Evolutionary conservation across 1,140 invertebrate species (phyloP).

Genomic region (Nasonia longicornis): DNA sequence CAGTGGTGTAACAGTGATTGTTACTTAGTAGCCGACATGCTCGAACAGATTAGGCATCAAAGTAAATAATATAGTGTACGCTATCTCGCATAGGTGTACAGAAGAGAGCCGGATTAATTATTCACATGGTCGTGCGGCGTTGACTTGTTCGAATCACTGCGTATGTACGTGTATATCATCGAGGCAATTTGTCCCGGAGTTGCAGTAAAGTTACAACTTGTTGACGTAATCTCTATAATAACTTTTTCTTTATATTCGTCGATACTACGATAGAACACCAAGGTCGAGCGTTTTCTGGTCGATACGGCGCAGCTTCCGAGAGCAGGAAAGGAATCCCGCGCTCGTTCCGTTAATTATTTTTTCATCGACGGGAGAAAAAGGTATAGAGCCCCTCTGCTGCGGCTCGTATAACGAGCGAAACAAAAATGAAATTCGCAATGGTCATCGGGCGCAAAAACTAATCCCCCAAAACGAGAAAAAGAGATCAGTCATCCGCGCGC

Average conservation of each 20-base stretch:
- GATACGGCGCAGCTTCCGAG: no score
- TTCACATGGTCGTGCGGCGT: not conserved
- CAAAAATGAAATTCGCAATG: not conserved
- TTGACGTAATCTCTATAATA: no score
- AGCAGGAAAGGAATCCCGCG: not conserved
- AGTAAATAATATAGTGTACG: constrained; percentile 18
- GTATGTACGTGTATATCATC: not conserved
- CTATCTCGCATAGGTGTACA: no score
- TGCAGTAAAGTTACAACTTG: no score
- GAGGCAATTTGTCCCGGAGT: not conserved
- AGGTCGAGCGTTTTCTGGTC: no score
- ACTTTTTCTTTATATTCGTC: no score
- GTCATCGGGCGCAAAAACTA: not conserved
- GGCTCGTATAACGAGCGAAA: not conserved
- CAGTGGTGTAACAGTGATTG: not conserved
- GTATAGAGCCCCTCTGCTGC: no score
- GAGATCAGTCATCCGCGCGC: constrained; percentile 1
- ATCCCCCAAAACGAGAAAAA: constrained; percentile 1
- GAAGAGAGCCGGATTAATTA: not conserved
- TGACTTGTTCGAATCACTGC: not conserved
- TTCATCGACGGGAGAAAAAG: not conserved
- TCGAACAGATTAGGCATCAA: constrained; percentile 30
- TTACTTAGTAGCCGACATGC: not conserved
- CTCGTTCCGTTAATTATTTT: not conserved
- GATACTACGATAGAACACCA: no score